Evolutionary conservation across 2,113 vertebrate species (phyloP), one percentile per base, ranked within the genome.

Genomic region (Syngnathus typhle): DNA sequence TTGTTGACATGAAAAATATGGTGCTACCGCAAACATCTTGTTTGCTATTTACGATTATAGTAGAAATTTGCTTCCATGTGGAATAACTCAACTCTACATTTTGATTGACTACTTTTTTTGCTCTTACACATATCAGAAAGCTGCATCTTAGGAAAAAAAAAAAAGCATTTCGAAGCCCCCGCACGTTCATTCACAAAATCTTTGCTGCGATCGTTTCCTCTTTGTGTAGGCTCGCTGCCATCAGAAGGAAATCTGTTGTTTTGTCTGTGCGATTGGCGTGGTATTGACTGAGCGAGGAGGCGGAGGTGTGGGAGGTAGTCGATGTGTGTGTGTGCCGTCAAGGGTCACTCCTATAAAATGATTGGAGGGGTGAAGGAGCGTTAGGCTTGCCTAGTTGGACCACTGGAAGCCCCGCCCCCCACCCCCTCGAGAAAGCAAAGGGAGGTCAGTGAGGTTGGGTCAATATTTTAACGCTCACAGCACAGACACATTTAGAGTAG

Each of bases 111-210:
- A 70, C 3, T 6, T 47, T 16, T 16, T 18, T 6, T 18, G 46
- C 4, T 18, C 5, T 44, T 69, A 60, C 1, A 0, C 58, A 67
- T 72, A 67, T 72, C 65, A 60, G 74, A 63, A 73, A 75, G 27
- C 55, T 63, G 65, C 58, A 59, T 69, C 59, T 60, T 70, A n/a
- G 74, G 56, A n/a, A 61, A 21, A 41, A 32, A 32, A 32, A 32
- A 32, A 32, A 32, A 32, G 21, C 13, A 38, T 56, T 9, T 15
- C 46, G 54, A 21, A 21, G 69, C 13, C 47, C 3, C 52, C 19
- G 61, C 65, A 52, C 43, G 64, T 69, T 75, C 76, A 85, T 83
- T 81, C 83, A 81, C 65, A 75, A 81, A 81, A 59, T 74, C 70
- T 77, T 72, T 75, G 77, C 76, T 77, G 68, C 62, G 69, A 69